A percentile compares a stretch with the other conserved stretches of the same genome.
These are phyloP conservation scores for Choreutis nemorana DNA, from an alignment of 2,888 invertebrate genomes.

Conservation along the genomic window DNA sequence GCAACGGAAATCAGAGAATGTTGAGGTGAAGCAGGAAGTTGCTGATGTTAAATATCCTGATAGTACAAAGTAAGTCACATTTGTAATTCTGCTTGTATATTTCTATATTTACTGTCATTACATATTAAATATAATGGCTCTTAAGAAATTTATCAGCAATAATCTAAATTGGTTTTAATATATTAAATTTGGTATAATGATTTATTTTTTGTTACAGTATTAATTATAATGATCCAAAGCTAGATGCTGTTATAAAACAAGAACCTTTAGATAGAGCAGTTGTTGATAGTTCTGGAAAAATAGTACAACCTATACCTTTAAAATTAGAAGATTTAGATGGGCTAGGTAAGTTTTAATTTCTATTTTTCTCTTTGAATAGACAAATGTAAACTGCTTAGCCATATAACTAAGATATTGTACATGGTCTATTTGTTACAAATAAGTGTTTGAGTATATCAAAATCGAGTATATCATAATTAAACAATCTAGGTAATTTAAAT, in stretches of 20 bases:
- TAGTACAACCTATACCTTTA: slow-evolving; percentile 46
- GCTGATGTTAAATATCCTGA: slow-evolving; percentile 32
- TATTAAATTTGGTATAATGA: slow-evolving; percentile 3
- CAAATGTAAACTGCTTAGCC: too few relatives aligned
- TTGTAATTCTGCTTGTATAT: too few relatives aligned
- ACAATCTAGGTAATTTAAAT: too few relatives aligned
- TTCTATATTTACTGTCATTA: too few relatives aligned
- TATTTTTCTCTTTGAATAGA: not conserved
- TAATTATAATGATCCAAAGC: slow-evolving; percentile 31
- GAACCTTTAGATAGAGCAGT: slow-evolving; percentile 34
- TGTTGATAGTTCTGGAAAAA: slow-evolving; percentile 24
- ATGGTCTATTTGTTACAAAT: too few relatives aligned
- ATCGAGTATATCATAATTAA: too few relatives aligned
- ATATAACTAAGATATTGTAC: too few relatives aligned
- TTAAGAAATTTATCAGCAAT: too few relatives aligned
- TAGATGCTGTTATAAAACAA: slow-evolving; percentile 40
- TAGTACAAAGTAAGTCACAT: slow-evolving; percentile 31
- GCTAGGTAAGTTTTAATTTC: slow-evolving; percentile 32
- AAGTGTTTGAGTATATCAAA: too few relatives aligned
- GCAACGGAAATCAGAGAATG: slow-evolving; percentile 32
- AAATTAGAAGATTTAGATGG: slow-evolving; percentile 59
- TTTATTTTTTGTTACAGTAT: slow-evolving; percentile 17
- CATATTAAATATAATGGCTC: too few relatives aligned
- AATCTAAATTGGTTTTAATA: too few relatives aligned
- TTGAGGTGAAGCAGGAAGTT: slow-evolving; percentile 46